A percentile compares a stretch with the other conserved stretches of the same genome.
These are phyloP conservation scores for Triops longicaudatus DNA, from an alignment of 1,140 invertebrate species.

Conservation along the genomic window DNA sequence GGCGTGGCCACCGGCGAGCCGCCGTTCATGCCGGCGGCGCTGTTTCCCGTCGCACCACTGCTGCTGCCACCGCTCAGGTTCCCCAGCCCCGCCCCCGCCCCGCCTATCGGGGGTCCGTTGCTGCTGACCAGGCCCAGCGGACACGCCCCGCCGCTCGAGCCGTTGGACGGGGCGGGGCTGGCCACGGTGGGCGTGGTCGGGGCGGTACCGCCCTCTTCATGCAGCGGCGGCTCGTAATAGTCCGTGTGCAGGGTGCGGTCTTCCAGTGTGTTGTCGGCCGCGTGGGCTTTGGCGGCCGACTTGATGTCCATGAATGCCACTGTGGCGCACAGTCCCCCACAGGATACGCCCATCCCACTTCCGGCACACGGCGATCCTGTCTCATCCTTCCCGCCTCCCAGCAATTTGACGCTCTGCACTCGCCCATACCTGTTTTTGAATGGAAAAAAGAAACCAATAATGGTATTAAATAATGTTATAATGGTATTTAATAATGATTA, in stretches of 20 bases:
- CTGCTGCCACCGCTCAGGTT: neutral
- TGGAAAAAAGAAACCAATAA: too few relatives aligned
- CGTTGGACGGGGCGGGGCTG: slow-evolving; percentile 9
- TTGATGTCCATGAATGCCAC: slow-evolving; percentile 96
- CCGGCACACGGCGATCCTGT: slow-evolving; percentile 45
- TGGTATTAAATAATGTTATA: too few relatives aligned
- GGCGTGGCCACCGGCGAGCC: slow-evolving; percentile 34
- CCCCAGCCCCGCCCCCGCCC: neutral
- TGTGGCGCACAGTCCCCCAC: slow-evolving; percentile 55
- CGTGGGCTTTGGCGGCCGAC: slow-evolving; percentile 85
- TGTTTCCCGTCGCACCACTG: neutral
- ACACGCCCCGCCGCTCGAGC: neutral
- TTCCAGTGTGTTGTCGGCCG: slow-evolving; percentile 77
- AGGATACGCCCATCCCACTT: slow-evolving; percentile 46
- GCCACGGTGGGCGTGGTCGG: slow-evolving; percentile 16
- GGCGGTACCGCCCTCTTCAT: slow-evolving; percentile 20
- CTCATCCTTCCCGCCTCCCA: slow-evolving; percentile 43
- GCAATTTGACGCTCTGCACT: slow-evolving; percentile 89
- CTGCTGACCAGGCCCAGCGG: neutral
- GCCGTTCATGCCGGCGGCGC: slow-evolving; percentile 3
- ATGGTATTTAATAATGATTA: too few relatives aligned
- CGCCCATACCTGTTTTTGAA: slow-evolving; percentile 73
- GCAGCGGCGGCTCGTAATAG: slow-evolving; percentile 69
- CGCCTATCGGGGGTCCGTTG: slow-evolving; percentile 12
- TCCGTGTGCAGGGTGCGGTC: slow-evolving; percentile 76